Evolutionary conservation across 2,888 invertebrate species (phyloP).

Genomic region (Amiota communis): DNA sequence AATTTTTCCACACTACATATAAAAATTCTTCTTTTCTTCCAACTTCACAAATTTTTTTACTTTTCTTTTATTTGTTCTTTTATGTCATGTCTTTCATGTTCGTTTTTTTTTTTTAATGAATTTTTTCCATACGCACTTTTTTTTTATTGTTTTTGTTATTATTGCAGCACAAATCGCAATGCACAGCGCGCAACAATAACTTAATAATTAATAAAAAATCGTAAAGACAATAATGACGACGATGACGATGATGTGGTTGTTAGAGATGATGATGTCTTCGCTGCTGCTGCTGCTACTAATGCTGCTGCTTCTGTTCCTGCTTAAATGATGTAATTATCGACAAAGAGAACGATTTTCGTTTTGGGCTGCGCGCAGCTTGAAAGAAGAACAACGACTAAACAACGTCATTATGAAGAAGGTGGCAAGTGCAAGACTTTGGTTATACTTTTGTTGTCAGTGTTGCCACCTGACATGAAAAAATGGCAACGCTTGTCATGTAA

Average conservation of each 20-base stretch:
- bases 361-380: slow-evolving; percentile 11
- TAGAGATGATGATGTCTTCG: background rate
- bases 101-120: background rate
- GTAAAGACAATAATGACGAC: no score
- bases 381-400: background rate
- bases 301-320: slow-evolving; percentile 9
- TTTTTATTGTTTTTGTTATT: background rate
- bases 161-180: no score
- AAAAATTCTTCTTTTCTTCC: background rate
- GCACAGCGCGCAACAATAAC: slow-evolving; percentile 23
- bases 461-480: background rate
- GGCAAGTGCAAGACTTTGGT: background rate
- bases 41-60: background rate
- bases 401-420: slow-evolving; percentile 6
- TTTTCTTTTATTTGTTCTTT: slow-evolving; percentile 8
- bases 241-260: no score
- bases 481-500: slow-evolving; percentile 4
- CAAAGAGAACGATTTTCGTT: slow-evolving; percentile 21
- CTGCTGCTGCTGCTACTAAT: background rate
- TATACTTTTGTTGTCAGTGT: background rate
- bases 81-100: background rate
- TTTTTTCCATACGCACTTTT: slow-evolving; percentile 17
- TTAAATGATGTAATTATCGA: slow-evolving; percentile 28
- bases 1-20: no score
- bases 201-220: slow-evolving; percentile 23